These are phyloP conservation scores for Slavum lentiscoides DNA, from an alignment of 2,888 invertebrate species.

Conservation along the genomic window DNA sequence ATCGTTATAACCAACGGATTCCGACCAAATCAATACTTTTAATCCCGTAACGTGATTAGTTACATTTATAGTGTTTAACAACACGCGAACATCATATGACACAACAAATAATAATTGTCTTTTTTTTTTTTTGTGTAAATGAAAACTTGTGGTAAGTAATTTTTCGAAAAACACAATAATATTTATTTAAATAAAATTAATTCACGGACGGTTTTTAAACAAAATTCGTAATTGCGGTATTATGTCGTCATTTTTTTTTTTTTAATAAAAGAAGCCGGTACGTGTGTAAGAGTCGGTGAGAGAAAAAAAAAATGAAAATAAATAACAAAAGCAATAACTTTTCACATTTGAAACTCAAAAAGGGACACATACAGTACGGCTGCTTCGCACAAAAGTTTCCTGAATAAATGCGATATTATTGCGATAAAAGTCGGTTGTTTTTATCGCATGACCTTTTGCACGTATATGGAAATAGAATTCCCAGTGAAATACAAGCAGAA, in stretches of 20 bases:
- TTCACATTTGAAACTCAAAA: conserved; percentile 13
- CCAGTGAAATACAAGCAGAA: background rate
- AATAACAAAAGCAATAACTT: conserved; percentile 19
- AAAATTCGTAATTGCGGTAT: too few relatives aligned
- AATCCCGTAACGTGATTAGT: too few relatives aligned
- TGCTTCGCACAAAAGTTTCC: conserved; percentile 26
- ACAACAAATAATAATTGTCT: too few relatives aligned
- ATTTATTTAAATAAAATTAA: too few relatives aligned
- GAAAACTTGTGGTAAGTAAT: too few relatives aligned
- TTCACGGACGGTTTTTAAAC: too few relatives aligned
- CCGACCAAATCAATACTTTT: too few relatives aligned
- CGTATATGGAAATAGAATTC: background rate
- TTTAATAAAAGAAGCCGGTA: background rate
- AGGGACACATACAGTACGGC: background rate
- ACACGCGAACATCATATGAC: too few relatives aligned
- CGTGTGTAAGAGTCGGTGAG: background rate
- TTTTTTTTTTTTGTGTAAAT: too few relatives aligned
- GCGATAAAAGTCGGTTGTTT: conserved; percentile 30
- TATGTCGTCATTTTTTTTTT: background rate
- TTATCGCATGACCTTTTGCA: conserved; percentile 7
- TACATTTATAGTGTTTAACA: too few relatives aligned
- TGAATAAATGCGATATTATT: conserved; percentile 16
- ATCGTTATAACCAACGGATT: too few relatives aligned
- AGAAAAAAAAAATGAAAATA: background rate
- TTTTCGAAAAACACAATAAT: too few relatives aligned